Evolutionary conservation across 2,113 vertebrate species (phyloP), one percentile per base, ranked within the genome.

Genomic region (Xyliphius kryptos): DNA sequence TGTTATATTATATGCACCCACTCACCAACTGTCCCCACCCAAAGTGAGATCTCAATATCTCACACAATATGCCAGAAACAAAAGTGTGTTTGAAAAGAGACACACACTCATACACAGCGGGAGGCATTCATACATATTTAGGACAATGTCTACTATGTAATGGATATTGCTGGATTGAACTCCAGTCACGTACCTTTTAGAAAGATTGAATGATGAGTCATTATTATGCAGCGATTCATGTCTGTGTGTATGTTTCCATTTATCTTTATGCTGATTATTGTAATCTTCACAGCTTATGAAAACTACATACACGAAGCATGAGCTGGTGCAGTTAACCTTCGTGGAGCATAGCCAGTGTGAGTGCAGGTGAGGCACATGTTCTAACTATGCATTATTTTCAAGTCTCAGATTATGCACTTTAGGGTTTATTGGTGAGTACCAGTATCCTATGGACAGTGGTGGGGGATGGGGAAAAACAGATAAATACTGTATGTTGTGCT

Each of bases 331-430:
- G 71, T 78, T 95, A 78, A 78, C 89, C 40, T 88, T 94, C 65
- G 69, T 83, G 1, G 89, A 93, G 73, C 91, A 95, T 83, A 88
- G 84, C 57, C 85, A 88, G 73, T 95, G 92, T 85, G 89, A 90
- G 79, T 95, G 92, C 90, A 93, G 92, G 92, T 94, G 85, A 90
- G 83, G 69, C n/a, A n/a, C n/a, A n/a, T 71, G n/a, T n/a, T n/a
- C n/a, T 65, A 75, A 8, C 40, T 10, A 6, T 38, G 9, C 10
- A 38, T 5, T 38, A 38, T 6, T 5, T 38, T 10, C 36, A 38
- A 6, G 5, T 10, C 10, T 38, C 10, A 38, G 9, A n/a, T n/a
- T n/a, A n/a, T n/a, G n/a, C n/a, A n/a, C n/a, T n/a, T n/a, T n/a
- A n/a, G n/a, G n/a, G n/a, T n/a, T n/a, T n/a, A n/a, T n/a, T n/a